Conservation (phyloP, 2,888 invertebrate species). For the Sesia apiformis region DNA sequence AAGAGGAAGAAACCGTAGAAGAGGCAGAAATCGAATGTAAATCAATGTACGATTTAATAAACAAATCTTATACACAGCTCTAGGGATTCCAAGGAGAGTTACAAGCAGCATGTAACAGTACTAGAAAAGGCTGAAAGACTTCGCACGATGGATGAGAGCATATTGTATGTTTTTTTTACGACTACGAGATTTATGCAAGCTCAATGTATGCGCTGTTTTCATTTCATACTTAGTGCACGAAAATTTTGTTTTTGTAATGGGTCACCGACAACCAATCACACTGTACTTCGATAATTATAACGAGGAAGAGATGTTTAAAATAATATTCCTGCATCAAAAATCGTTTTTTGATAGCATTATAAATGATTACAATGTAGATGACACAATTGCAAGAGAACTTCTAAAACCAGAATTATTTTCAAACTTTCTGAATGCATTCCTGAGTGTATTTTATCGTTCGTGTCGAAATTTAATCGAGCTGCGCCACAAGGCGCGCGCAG, state of each 20-base stretch:
- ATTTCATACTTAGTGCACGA: slow-evolving; percentile 87
- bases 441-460: slow-evolving; percentile 88
- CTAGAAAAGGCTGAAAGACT: slow-evolving; percentile 89
- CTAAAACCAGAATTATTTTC: slow-evolving; percentile 76
- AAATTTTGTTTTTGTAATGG: slow-evolving; percentile 80
- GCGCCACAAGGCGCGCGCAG: slow-evolving; percentile 83
- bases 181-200: slow-evolving; percentile 80
- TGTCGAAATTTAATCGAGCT: slow-evolving; percentile 91
- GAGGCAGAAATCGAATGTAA: slow-evolving; percentile 75
- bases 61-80: slow-evolving; percentile 31
- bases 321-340: slow-evolving; percentile 45
- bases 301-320: slow-evolving; percentile 77
- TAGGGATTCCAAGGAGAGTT: slow-evolving; percentile 15
- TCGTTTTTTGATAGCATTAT: slow-evolving; percentile 38
- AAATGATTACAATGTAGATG: slow-evolving; percentile 30
- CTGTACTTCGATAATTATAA: slow-evolving; percentile 88
- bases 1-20: slow-evolving; percentile 15
- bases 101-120: slow-evolving; percentile 76
- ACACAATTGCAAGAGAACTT: neutral
- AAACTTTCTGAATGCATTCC: slow-evolving; percentile 86
- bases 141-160: slow-evolving; percentile 81
- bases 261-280: slow-evolving; percentile 78
- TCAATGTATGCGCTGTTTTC: slow-evolving; percentile 84
- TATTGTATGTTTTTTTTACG: slow-evolving; percentile 83
- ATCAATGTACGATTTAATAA: slow-evolving; percentile 79